A percentile compares a stretch with the other conserved stretches of the same genome.
Conservation (phyloP, 2,797 vertebrate genomes). For the Morelia viridis region DNA sequence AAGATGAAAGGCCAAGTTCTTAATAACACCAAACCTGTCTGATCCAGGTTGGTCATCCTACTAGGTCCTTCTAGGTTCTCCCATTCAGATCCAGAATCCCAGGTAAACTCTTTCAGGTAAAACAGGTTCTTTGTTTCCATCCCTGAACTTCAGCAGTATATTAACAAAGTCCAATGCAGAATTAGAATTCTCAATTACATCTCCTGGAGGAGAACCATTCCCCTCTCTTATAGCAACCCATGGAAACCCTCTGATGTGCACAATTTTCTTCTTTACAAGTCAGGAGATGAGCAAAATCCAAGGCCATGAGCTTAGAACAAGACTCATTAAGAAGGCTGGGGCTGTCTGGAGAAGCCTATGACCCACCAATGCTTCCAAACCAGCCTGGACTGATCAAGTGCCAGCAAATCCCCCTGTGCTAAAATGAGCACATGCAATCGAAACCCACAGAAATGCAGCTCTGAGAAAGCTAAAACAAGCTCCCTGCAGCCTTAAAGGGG, state of each 20-base stretch:
- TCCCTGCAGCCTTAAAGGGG: neutral
- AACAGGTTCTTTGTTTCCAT: neutral
- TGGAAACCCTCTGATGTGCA: neutral
- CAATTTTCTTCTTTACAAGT: neutral
- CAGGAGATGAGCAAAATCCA: neutral
- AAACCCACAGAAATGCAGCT: neutral
- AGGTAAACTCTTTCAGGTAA: neutral
- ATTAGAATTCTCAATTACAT: neutral
- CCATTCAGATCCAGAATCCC: neutral
- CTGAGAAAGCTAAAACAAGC: neutral
- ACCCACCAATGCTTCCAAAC: neutral
- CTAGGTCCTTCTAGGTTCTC: neutral
- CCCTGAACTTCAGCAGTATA: neutral
- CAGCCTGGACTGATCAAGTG: neutral
- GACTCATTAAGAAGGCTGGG: fast-evolving
- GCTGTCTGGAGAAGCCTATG: fast-evolving
- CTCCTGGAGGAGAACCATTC: neutral
- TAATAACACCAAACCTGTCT: neutral
- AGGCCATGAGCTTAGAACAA: neutral
- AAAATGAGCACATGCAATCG: neutral
- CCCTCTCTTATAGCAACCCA: neutral
- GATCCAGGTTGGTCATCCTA: neutral
- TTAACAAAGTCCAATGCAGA: neutral
- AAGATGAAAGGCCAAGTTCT: neutral
- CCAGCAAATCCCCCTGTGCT: neutral